A percentile compares a stretch with the other conserved stretches of the same genome.
These are phyloP conservation scores for Hippotragus niger DNA, from an alignment of 2,113 vertebrate species.

Conservation along the genomic window DNA sequence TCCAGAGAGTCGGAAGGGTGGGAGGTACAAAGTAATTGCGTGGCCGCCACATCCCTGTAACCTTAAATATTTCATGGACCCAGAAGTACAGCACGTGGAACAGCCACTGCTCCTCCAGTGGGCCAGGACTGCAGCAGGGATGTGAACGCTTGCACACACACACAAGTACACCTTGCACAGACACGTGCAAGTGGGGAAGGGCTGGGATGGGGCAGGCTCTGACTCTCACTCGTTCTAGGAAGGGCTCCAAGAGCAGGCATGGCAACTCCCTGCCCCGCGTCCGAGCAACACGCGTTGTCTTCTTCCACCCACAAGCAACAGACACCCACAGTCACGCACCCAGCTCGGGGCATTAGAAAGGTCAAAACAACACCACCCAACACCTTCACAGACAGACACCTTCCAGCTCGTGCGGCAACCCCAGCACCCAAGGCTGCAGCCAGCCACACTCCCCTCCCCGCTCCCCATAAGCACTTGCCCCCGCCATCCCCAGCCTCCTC, in stretches of 20 bases:
- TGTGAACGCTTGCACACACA: not conserved
- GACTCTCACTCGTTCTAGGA: not conserved
- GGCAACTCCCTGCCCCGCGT: not conserved
- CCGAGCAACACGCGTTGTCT: not conserved
- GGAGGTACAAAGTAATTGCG: not conserved
- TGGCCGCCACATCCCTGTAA: not conserved
- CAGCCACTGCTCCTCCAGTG: not conserved
- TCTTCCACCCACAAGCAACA: not conserved
- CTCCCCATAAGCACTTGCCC: not conserved
- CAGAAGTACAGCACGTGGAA: not conserved
- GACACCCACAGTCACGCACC: not conserved
- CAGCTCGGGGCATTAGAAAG: not conserved
- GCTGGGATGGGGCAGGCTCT: not conserved
- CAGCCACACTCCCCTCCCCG: not conserved
- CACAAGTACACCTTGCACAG: not conserved
- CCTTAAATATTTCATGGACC: conserved; percentile 57
- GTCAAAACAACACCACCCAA: not conserved
- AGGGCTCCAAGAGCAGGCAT: not conserved
- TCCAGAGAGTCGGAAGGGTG: not conserved
- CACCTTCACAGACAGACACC: not conserved
- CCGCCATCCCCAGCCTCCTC: not conserved
- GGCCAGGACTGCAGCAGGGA: not conserved
- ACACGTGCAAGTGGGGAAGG: not conserved
- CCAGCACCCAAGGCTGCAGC: not conserved
- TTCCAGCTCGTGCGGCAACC: not conserved